phyloP scores from a whole-genome alignment of 2,797 vertebrate genomes.

The Coendou prehensilis region DNA sequence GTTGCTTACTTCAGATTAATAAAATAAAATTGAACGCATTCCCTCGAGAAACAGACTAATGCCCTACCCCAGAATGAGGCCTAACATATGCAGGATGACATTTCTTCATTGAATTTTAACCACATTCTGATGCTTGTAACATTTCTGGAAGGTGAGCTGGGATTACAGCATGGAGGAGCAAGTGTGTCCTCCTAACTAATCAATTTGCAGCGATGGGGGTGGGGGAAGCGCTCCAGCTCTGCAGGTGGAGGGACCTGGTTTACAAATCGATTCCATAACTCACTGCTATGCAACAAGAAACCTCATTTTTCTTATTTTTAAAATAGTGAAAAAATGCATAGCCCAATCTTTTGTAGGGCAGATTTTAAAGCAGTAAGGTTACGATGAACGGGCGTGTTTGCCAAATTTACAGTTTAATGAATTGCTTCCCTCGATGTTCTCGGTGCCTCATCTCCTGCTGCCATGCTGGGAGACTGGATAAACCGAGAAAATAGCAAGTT shows the following conservation, averaged over 20 bases:
- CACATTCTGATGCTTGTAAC: slow-evolving; percentile 46
- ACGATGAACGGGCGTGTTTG: neutral
- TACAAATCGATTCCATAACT: neutral
- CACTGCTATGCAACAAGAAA: neutral
- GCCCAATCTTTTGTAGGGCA: neutral
- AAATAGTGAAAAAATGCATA: neutral
- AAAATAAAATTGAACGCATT: slow-evolving; percentile 64
- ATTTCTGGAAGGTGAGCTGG: slow-evolving; percentile 46
- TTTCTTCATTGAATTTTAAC: slow-evolving; percentile 58
- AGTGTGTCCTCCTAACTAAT: neutral
- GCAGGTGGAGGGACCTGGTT: neutral
- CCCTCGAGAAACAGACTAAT: slow-evolving; percentile 61
- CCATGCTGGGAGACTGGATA: rapidly evolving
- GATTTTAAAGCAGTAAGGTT: neutral
- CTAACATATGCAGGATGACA: neutral
- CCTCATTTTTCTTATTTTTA: slow-evolving; percentile 40
- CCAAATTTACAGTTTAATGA: neutral
- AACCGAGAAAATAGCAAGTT: neutral
- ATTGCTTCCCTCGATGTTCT: neutral
- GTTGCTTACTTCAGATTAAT: slow-evolving; percentile 79
- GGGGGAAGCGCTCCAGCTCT: rapidly evolving
- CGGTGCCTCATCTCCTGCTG: neutral
- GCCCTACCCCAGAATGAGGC: neutral
- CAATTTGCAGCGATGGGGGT: neutral
- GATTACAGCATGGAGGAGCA: neutral